These are phyloP conservation scores for Gasteruption jaculator DNA, from an alignment of 2,888 invertebrate genomes.

Conservation along the genomic window DNA sequence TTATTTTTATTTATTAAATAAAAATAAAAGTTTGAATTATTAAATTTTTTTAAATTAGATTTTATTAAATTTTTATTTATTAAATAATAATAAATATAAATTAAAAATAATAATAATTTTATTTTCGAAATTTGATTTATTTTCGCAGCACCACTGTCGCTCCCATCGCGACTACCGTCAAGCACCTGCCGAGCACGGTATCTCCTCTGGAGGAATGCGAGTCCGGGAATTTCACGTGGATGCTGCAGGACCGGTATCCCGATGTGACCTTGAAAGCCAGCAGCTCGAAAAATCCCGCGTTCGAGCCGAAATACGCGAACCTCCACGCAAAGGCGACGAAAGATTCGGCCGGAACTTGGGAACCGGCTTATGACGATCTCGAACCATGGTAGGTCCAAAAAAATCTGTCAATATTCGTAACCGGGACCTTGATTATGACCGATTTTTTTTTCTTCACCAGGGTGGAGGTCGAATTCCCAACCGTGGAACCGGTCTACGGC, in stretches of 20 bases:
- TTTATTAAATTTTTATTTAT: neutral
- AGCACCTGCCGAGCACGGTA: slow-evolving; percentile 32
- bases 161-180: too few species aligned
- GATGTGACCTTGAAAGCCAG: slow-evolving; percentile 61
- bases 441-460: slow-evolving; percentile 17
- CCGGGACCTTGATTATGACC: slow-evolving; percentile 2
- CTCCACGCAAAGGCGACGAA: slow-evolving; percentile 48
- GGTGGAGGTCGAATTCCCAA: slow-evolving; percentile 65
- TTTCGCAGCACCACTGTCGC: too few species aligned
- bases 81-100: slow-evolving; percentile 1
- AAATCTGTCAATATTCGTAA: neutral
- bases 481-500: slow-evolving; percentile 69
- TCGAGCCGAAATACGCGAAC: slow-evolving; percentile 56
- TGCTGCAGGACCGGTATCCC: slow-evolving; percentile 52
- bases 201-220: slow-evolving; percentile 54
- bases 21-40: neutral
- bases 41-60: neutral
- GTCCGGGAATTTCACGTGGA: slow-evolving; percentile 53
- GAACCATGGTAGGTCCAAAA: slow-evolving; percentile 58
- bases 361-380: slow-evolving; percentile 57
- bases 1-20: neutral
- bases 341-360: slow-evolving; percentile 63
- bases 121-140: too few species aligned
- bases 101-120: neutral
- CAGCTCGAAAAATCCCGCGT: slow-evolving; percentile 53